Conservation (phyloP, 2,888 invertebrate genomes). For the Alviniconcha strummeri region DNA sequence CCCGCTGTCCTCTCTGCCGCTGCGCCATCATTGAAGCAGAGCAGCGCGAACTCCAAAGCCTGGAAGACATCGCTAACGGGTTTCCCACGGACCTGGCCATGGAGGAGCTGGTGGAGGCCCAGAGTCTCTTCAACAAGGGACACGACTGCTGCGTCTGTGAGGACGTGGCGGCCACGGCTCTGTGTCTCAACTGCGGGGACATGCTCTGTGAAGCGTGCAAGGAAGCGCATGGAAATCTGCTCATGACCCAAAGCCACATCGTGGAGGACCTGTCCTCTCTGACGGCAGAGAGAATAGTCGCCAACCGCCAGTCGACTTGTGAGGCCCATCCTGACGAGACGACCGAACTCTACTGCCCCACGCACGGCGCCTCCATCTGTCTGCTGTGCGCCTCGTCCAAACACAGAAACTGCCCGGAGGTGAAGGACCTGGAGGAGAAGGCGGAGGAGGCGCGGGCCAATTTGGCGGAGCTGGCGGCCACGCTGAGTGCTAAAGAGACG, state of each 20-base stretch:
- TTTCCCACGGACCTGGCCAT: conserved; percentile 20
- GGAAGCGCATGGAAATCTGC: neutral
- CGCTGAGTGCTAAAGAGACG: neutral
- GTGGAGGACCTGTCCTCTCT: conserved; percentile 8
- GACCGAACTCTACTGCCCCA: conserved; percentile 4
- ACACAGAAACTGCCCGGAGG: neutral
- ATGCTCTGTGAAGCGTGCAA: conserved; percentile 16
- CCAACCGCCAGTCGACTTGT: neutral
- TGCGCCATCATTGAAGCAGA: conserved; percentile 2
- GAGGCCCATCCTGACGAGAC: neutral
- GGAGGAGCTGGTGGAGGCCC: neutral
- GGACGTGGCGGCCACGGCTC: neutral
- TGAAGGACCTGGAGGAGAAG: conserved; percentile 15
- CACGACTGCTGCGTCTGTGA: neutral
- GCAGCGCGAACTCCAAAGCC: neutral
- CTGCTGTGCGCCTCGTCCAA: neutral
- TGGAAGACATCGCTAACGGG: neutral
- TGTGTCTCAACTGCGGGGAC: conserved; percentile 13
- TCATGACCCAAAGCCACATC: neutral
- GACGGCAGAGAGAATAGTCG: neutral
- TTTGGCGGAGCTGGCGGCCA: neutral
- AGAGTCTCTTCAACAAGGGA: neutral
- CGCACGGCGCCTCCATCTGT: conserved; percentile 14
- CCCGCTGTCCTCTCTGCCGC: conserved; percentile 23
- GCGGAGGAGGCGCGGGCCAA: neutral